Conservation (phyloP, 2,888 invertebrate genomes). For the Drosophila anomelani region DNA sequence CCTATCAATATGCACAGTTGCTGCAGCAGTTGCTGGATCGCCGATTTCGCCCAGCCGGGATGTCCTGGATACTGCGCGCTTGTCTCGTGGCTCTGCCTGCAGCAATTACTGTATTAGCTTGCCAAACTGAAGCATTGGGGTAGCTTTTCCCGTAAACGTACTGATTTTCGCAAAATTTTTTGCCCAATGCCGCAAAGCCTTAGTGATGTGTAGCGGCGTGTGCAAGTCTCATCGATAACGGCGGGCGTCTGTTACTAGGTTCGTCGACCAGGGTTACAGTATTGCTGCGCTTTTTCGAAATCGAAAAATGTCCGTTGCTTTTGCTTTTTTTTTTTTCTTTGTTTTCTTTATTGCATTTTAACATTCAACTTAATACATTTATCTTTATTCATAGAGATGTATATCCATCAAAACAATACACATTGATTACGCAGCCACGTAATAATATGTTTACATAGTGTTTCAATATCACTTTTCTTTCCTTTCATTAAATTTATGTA, state of each 20-base stretch:
- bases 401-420: slow-evolving; percentile 75
- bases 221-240: slow-evolving; percentile 58
- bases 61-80: neutral
- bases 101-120: slow-evolving; percentile 5
- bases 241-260: slow-evolving; percentile 55
- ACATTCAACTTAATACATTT: slow-evolving; percentile 77
- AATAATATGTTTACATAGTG: slow-evolving; percentile 76
- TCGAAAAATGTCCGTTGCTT: neutral
- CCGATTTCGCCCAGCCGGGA: neutral
- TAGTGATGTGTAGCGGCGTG: slow-evolving; percentile 71
- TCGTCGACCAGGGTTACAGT: slow-evolving; percentile 13
- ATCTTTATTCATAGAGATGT: slow-evolving; percentile 66
- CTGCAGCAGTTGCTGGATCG: slow-evolving; percentile 52
- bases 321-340: slow-evolving; percentile 36
- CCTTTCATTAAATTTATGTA: slow-evolving; percentile 31
- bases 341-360: slow-evolving; percentile 67
- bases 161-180: slow-evolving; percentile 39
- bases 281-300: neutral
- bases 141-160: slow-evolving; percentile 18
- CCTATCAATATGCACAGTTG: slow-evolving; percentile 56
- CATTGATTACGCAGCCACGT: slow-evolving; percentile 70
- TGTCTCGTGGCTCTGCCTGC: slow-evolving; percentile 5
- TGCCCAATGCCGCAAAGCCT: slow-evolving; percentile 43
- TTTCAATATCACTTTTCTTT: slow-evolving; percentile 71
- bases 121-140: slow-evolving; percentile 19